phyloP scores from a whole-genome alignment of 2,888 invertebrate species.

The Alviniconcha strummeri region DNA sequence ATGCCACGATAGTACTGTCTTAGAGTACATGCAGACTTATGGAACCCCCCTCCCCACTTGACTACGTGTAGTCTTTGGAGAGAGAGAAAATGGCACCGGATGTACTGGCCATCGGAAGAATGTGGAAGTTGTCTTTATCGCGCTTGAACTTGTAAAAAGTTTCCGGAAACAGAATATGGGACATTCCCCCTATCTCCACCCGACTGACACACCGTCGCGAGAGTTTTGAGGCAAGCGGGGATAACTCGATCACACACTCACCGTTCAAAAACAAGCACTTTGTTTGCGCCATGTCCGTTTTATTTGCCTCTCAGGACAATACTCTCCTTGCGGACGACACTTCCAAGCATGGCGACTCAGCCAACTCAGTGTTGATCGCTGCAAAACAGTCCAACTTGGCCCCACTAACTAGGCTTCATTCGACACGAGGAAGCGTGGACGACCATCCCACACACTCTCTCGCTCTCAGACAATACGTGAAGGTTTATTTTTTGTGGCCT shows the following conservation, averaged over 20 bases:
- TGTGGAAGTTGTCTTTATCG: neutral
- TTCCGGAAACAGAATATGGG: neutral
- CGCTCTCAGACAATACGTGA: constrained; percentile 15
- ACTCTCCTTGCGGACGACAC: neutral
- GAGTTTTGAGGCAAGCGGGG: neutral
- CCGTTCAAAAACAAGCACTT: constrained; percentile 34
- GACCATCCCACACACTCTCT: constrained; percentile 10
- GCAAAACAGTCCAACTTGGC: constrained; percentile 18
- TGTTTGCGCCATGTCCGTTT: constrained; percentile 31
- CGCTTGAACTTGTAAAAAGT: neutral
- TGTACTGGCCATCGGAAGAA: too few species aligned
- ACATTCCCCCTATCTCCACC: neutral
- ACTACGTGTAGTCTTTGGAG: too few species aligned
- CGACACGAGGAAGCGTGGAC: neutral
- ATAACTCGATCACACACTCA: constrained; percentile 21
- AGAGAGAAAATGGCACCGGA: too few species aligned
- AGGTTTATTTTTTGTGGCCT: neutral
- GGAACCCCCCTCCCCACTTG: too few species aligned
- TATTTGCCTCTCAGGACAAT: constrained; percentile 24
- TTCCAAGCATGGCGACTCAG: constrained; percentile 7
- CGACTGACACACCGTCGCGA: neutral
- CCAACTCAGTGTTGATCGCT: constrained; percentile 16
- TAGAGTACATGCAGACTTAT: too few species aligned
- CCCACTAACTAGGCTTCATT: neutral
- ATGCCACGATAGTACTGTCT: too few species aligned